Base-by-base conservation (phyloP, 2,113 vertebrate species). In the Sapayoa aenigma region DNA sequence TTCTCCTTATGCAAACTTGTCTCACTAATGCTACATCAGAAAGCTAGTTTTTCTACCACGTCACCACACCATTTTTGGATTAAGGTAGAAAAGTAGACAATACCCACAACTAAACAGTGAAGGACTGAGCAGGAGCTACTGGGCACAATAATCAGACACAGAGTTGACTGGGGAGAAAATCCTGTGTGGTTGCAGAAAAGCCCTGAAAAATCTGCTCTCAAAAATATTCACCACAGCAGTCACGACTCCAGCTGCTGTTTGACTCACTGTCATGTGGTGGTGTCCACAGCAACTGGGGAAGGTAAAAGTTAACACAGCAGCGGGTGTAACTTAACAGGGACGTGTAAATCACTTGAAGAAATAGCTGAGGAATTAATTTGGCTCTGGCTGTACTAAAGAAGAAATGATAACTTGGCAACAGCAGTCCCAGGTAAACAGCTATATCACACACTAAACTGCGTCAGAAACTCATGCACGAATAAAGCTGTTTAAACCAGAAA, bases 271-370 rank as follows among this genome's bases (percentile, higher is more conserved):
- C 13, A 1, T 1, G 14, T 22, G 33, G 6, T 33, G 14, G 4
- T 28, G 44, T 22, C 37, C 80, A 39, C 25, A 52, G 77, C 53
- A 60, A 53, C 53, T 2, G 4, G 37, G 28, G 37, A 78, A 71
- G 58, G 50, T 68, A 24, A 14, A 90, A 53, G 74, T 30, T 86
- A 76, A 55, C 6, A 28, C 31, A 46, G 27, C 8, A 81, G 56
- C 37, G 4, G 15, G 60, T 65, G 8, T 55, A 71, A 81, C 31
- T 52, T 77, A 19, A 82, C 28, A 20, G 22, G 42, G 56, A 49
- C 47, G 35, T 35, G 55, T 30, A 91, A 75, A 49, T 62, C 23
- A 88, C 69, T 73, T 52, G 84, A 79, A 87, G 23, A 83, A 96
- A 76, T 1, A 95, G 63, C 60, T 39, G 27, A 95, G 62, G 84